Conservation (phyloP, 2,113 vertebrate species). For the Perccottus glenii region DNA sequence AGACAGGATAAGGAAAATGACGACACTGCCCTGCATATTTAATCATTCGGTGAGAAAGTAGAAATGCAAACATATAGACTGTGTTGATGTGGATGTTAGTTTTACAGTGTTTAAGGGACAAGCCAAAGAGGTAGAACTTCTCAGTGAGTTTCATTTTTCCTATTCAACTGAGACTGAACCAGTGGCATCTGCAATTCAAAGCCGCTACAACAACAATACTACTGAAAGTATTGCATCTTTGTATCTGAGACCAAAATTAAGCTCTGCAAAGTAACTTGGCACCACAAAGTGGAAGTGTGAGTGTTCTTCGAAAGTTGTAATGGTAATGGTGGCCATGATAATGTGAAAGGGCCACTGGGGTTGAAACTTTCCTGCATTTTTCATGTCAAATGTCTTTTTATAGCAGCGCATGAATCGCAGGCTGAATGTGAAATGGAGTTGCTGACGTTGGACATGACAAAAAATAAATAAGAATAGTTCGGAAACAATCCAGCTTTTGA, state of each 20-base stretch:
- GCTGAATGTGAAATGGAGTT: constrained; percentile 12
- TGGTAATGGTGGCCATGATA: background rate
- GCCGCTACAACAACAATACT: too few relatives aligned
- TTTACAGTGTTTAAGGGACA: background rate
- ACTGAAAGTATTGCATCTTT: background rate
- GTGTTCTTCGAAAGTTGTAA: constrained; percentile 8
- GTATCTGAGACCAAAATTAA: background rate
- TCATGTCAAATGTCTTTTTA: constrained; percentile 57
- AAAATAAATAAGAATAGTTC: too few relatives aligned
- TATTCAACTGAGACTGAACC: too few relatives aligned
- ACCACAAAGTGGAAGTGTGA: background rate
- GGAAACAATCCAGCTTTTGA: constrained; percentile 2
- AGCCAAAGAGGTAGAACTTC: too few relatives aligned
- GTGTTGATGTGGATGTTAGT: background rate
- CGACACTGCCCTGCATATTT: constrained; percentile 43
- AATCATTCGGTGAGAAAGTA: constrained; percentile 7
- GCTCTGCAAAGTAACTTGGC: constrained; percentile 2
- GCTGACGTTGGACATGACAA: constrained; percentile 34
- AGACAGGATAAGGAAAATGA: constrained; percentile 4
- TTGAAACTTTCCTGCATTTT: constrained; percentile 54
- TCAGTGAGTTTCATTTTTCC: too few relatives aligned
- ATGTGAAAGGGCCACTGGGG: constrained; percentile 28
- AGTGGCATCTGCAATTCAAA: too few relatives aligned
- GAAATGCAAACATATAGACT: constrained; percentile 18
- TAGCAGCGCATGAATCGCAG: constrained; percentile 26